These are phyloP conservation scores for Scaptomyza tumidula DNA, from an alignment of 2,888 invertebrate genomes.

Conservation along the genomic window DNA sequence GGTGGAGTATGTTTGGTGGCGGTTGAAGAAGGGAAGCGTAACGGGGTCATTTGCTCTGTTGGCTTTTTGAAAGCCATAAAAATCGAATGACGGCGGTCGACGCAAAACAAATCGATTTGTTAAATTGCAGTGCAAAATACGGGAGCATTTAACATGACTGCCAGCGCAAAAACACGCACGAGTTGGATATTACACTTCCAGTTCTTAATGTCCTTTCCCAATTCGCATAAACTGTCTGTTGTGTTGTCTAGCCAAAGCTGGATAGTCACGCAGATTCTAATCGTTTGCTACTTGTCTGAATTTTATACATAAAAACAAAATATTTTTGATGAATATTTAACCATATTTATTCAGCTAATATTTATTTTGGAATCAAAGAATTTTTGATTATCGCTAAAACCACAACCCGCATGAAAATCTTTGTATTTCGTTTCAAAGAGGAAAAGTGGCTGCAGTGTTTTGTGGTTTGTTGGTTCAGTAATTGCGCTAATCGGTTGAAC, in stretches of 20 bases:
- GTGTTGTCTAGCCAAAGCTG: not conserved
- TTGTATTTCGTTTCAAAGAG: not conserved
- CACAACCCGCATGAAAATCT: too few relatives aligned
- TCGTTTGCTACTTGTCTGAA: not conserved
- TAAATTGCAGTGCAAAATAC: conserved; percentile 78
- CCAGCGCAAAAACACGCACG: not conserved
- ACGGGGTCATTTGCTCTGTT: conserved; percentile 71
- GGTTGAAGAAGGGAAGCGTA: conserved; percentile 10
- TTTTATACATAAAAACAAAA: too few relatives aligned
- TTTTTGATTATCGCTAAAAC: too few relatives aligned
- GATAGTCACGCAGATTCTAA: not conserved
- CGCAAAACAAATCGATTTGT: conserved; percentile 78
- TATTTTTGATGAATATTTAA: too few relatives aligned
- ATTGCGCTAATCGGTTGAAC: conserved; percentile 34
- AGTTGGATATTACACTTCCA: conserved; percentile 38
- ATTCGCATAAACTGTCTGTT: conserved; percentile 3
- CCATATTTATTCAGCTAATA: too few relatives aligned
- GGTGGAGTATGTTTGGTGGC: not conserved
- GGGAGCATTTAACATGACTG: conserved; percentile 27
- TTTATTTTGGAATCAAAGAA: too few relatives aligned
- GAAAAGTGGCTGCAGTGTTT: conserved; percentile 15
- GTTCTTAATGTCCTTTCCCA: conserved; percentile 34
- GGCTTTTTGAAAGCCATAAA: conserved; percentile 75
- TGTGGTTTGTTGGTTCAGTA: conserved; percentile 46
- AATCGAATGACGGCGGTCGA: conserved; percentile 68